phyloP scores from a whole-genome alignment of 2,113 vertebrate species.

The Ia io region DNA sequence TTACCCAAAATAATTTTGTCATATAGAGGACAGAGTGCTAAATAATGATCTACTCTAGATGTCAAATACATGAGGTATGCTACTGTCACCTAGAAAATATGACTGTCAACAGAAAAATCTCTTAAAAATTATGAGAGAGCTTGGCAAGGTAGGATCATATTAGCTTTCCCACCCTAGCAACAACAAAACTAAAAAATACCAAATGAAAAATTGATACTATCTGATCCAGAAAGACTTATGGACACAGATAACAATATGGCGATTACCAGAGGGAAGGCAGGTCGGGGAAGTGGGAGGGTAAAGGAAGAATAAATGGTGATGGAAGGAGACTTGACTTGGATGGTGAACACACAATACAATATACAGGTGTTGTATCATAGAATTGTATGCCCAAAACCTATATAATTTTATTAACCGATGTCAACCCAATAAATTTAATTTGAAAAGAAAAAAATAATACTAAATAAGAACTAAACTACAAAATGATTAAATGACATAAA shows the following conservation, averaged over 20 bases:
- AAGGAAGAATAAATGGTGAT: background rate
- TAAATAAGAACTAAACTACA: background rate
- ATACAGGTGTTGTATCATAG: background rate
- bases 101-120: background rate
- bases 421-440: background rate
- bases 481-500: background rate
- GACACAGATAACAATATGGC: background rate
- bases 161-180: background rate
- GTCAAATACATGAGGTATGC: background rate
- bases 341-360: background rate
- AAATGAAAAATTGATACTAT: background rate
- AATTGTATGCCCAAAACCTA: background rate
- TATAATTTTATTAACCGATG: background rate
- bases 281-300: background rate
- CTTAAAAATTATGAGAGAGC: background rate
- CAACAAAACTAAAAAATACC: background rate
- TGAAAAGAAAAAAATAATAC: background rate
- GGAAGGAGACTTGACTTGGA: background rate
- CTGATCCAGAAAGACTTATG: background rate
- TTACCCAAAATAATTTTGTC: background rate
- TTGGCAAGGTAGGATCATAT: background rate
- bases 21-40: background rate
- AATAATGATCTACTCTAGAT: background rate
- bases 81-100: background rate
- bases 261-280: background rate